Conservation (phyloP, 2,888 invertebrate species). For the Eurois occulta region DNA sequence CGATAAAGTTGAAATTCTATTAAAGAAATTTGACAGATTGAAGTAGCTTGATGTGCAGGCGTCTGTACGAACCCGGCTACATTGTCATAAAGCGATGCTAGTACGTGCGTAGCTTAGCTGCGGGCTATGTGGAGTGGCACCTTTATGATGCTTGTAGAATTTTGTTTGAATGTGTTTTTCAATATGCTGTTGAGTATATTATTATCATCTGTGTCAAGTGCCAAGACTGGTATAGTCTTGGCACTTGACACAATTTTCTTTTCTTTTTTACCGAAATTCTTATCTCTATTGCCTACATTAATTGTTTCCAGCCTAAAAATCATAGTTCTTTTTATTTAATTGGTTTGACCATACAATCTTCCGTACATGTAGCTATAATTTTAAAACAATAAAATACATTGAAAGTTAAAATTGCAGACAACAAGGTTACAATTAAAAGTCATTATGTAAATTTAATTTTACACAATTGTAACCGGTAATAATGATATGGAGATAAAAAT, state of each 20-base stretch:
- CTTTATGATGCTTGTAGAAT: background rate
- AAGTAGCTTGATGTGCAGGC: too few species aligned
- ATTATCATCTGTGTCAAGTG: slow-evolving; percentile 8
- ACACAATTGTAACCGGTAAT: slow-evolving; percentile 62
- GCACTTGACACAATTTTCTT: slow-evolving; percentile 17
- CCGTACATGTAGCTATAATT: slow-evolving; percentile 58
- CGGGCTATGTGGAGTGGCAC: background rate
- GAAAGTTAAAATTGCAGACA: slow-evolving; percentile 60
- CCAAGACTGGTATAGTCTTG: slow-evolving; percentile 7
- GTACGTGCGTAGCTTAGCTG: background rate
- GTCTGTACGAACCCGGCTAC: too few species aligned
- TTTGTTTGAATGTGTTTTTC: background rate
- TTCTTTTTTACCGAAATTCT: slow-evolving; percentile 19
- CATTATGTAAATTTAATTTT: slow-evolving; percentile 71
- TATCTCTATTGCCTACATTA: slow-evolving; percentile 29
- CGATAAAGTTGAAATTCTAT: too few species aligned
- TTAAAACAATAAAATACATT: slow-evolving; percentile 68
- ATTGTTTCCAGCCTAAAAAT: slow-evolving; percentile 60
- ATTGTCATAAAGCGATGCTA: too few species aligned
- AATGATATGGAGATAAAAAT: slow-evolving; percentile 65
- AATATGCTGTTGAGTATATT: slow-evolving; percentile 1
- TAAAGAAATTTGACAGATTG: too few species aligned
- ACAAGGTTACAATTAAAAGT: slow-evolving; percentile 67
- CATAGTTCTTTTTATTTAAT: slow-evolving; percentile 50
- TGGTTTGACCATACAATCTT: slow-evolving; percentile 47